These are phyloP conservation scores for Teleogryllus oceanicus DNA, from an alignment of 2,888 invertebrate genomes.

Conservation along the genomic window DNA sequence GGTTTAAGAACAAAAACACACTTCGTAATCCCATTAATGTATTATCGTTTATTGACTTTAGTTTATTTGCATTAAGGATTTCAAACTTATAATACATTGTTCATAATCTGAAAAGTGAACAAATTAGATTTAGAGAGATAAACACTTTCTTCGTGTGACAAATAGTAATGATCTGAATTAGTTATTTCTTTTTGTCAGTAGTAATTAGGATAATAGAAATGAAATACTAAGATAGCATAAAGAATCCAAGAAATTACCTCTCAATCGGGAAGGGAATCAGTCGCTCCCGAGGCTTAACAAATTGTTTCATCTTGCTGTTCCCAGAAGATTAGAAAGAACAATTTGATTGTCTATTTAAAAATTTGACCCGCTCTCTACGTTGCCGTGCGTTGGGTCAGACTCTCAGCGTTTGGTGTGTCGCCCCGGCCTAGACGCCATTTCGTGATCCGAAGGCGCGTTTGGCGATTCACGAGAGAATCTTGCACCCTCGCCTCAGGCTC, in stretches of 20 bases:
- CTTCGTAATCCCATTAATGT: not conserved
- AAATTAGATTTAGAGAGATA: not conserved
- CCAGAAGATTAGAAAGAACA: slow-evolving; percentile 1
- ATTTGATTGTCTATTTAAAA: slow-evolving; percentile 2
- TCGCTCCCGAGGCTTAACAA: not conserved
- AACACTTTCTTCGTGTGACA: too few species aligned
- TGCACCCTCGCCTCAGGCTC: not conserved
- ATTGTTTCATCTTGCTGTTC: not conserved
- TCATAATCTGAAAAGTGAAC: not conserved
- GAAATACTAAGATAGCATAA: not conserved
- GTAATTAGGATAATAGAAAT: too few species aligned
- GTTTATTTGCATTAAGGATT: not conserved
- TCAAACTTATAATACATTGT: not conserved
- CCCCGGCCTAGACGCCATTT: not conserved
- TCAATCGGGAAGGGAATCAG: slow-evolving; percentile 9
- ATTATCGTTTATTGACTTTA: slow-evolving; percentile 9
- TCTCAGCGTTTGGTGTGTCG: not conserved
- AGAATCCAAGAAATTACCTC: not conserved
- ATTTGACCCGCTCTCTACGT: not conserved
- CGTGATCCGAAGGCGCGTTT: not conserved
- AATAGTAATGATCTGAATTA: too few species aligned
- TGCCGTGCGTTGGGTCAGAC: not conserved
- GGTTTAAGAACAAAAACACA: not conserved
- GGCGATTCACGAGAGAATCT: not conserved
- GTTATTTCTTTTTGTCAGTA: too few species aligned